Conservation (phyloP, 2,113 vertebrate species). For the Apodemus speciosus region DNA sequence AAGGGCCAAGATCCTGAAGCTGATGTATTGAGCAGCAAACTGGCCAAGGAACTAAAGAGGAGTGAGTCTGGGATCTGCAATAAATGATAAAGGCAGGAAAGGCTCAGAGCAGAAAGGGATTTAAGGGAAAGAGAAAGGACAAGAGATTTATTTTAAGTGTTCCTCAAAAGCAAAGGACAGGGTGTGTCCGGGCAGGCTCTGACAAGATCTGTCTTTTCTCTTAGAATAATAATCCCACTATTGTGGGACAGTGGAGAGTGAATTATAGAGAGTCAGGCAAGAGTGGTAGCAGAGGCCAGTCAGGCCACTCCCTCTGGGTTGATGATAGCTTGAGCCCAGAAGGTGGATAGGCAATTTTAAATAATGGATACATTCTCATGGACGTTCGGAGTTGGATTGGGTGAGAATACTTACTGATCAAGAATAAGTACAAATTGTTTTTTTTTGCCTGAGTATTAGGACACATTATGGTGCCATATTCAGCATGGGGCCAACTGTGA, state of each 20-base stretch:
- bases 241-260: background rate
- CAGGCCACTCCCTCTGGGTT: background rate
- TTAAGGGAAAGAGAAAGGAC: background rate
- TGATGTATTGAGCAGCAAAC: background rate
- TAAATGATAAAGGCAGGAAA: background rate
- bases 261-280: too few relatives aligned
- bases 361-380: background rate
- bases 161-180: background rate
- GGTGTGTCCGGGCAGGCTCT: background rate
- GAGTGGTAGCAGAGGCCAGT: background rate
- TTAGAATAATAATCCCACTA: background rate
- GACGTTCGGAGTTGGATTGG: background rate
- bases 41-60: background rate
- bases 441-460: background rate
- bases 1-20: background rate
- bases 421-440: background rate
- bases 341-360: background rate
- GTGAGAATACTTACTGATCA: background rate
- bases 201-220: background rate
- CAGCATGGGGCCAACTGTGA: background rate
- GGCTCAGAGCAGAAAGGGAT: background rate
- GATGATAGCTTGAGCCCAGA: background rate
- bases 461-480: rapidly evolving
- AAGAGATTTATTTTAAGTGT: background rate
- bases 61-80: background rate